These are phyloP conservation scores for Mionectes olivaceus DNA, from an alignment of 2,797 vertebrate species.

Conservation along the genomic window DNA sequence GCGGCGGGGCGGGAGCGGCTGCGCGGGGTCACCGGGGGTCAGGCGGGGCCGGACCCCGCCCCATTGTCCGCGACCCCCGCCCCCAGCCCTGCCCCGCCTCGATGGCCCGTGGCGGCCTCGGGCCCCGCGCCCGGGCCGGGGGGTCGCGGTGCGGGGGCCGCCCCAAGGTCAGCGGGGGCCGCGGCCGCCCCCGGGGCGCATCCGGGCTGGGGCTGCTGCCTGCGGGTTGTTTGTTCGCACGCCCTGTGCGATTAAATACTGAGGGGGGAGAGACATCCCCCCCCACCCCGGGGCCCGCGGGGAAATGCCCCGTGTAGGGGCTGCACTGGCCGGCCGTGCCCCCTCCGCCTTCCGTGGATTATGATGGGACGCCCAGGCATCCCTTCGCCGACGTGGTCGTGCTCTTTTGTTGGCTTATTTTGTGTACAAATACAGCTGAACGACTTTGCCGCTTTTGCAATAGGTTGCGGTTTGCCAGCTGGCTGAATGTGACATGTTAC, in stretches of 20 bases:
- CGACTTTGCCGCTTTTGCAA: neutral
- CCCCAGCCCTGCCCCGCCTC: neutral
- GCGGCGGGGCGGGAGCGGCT: neutral
- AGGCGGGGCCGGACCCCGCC: neutral
- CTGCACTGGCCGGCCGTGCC: neutral
- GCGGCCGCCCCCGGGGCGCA: neutral
- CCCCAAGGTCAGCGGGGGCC: neutral
- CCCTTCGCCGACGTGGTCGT: neutral
- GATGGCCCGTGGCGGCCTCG: neutral
- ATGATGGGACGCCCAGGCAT: neutral
- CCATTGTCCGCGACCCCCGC: neutral
- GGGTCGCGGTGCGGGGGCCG: neutral
- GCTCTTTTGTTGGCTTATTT: slow-evolving; percentile 38
- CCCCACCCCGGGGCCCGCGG: neutral
- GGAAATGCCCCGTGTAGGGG: neutral
- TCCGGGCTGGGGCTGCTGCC: neutral
- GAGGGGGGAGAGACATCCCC: too few species aligned
- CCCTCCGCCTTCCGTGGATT: neutral
- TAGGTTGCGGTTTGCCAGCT: slow-evolving; percentile 7
- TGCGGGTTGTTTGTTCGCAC: neutral
- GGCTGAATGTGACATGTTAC: slow-evolving; percentile 55
- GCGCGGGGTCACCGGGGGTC: neutral
- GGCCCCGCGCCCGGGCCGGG: neutral
- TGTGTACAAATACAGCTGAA: neutral
- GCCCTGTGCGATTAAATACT: neutral